A percentile compares a stretch with the other conserved stretches of the same genome.
Conservation (phyloP, 2,888 invertebrate genomes). For the Rhogogaster chlorosoma region DNA sequence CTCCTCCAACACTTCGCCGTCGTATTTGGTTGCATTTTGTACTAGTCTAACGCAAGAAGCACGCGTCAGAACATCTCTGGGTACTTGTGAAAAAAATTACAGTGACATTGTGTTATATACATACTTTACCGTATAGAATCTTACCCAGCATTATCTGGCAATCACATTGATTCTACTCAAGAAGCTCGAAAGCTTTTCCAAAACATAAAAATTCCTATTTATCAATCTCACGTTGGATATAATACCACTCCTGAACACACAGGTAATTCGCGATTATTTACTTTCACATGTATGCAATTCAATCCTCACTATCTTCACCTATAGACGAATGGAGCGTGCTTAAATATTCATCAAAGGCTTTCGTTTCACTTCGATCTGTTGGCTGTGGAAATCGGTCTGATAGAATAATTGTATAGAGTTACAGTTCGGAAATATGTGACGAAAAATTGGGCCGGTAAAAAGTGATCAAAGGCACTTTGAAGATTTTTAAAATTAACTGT, state of each 20-base stretch:
- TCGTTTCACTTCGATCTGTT: background rate
- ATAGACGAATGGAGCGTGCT: background rate
- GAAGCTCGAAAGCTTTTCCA: background rate
- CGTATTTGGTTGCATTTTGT: constrained; percentile 42
- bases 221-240: constrained; percentile 11
- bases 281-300: background rate
- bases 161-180: background rate
- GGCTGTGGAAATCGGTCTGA: background rate
- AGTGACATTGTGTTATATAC: constrained; percentile 21
- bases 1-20: constrained; percentile 55
- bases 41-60: constrained; percentile 45
- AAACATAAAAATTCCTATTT: background rate
- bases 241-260: background rate
- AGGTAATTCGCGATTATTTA: constrained; percentile 11
- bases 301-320: background rate
- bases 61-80: constrained; percentile 40
- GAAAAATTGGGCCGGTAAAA: background rate
- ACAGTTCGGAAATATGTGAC: background rate
- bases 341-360: background rate
- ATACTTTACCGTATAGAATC: background rate
- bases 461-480: background rate
- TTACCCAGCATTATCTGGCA: background rate
- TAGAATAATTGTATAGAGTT: background rate
- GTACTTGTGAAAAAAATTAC: constrained; percentile 8
- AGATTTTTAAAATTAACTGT: background rate